Evolutionary conservation across 1,140 invertebrate genomes (phyloP).

Genomic region (Ctenoplectra terminalis): DNA sequence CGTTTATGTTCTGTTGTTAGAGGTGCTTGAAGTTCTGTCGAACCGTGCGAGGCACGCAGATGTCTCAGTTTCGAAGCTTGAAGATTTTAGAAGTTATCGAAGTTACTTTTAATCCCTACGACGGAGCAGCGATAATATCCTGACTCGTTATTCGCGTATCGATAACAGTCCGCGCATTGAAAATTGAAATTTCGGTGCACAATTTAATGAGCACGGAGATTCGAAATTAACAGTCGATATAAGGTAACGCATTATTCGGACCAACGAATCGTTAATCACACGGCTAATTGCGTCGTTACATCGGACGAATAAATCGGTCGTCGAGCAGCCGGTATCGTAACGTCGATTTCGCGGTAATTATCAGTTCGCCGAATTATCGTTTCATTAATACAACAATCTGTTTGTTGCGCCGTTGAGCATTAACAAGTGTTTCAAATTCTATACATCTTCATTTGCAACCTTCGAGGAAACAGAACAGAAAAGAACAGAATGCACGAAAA

Average conservation of each 20-base stretch:
- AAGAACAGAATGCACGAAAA: background rate
- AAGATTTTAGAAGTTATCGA: background rate
- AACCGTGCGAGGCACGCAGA: background rate
- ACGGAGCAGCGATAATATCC: background rate
- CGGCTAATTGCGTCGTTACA: background rate
- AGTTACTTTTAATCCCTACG: background rate
- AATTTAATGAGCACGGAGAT: background rate
- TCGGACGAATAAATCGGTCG: conserved; percentile 13
- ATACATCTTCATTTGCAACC: background rate
- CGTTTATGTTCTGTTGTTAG: background rate
- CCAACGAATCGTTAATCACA: conserved; percentile 23
- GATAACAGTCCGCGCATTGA: background rate
- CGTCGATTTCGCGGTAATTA: conserved; percentile 17
- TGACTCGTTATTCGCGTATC: background rate
- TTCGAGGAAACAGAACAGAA: background rate
- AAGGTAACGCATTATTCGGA: background rate
- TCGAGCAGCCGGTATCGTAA: background rate
- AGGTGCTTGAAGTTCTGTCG: background rate
- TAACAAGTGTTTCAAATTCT: background rate
- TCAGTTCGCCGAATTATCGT: conserved; percentile 15
- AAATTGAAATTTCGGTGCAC: background rate
- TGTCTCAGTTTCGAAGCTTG: background rate
- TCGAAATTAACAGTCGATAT: background rate
- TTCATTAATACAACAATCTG: background rate
- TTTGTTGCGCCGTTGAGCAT: background rate